Conservation (phyloP, 1,140 invertebrate species). For the Telenomus remus region DNA sequence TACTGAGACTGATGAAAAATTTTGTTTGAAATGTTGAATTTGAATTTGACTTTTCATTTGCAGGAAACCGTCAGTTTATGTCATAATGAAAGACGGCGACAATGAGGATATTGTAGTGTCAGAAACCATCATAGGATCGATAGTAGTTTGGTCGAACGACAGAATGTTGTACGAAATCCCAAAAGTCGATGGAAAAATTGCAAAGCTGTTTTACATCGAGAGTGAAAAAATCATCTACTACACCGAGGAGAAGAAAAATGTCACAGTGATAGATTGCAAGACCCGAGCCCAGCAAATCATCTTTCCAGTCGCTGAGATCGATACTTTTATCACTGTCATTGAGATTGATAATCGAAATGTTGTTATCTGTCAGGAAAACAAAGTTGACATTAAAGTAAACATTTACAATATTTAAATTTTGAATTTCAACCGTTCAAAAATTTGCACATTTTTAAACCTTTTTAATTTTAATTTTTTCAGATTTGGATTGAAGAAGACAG, state of each 20-base stretch:
- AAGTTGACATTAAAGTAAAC: constrained; percentile 61
- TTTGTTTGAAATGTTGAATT: constrained; percentile 1
- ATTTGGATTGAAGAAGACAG: constrained; percentile 36
- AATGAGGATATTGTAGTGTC: constrained; percentile 61
- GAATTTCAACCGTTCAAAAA: too few relatives aligned
- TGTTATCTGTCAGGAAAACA: constrained; percentile 59
- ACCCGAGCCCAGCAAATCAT: constrained; percentile 34
- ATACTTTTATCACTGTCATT: constrained; percentile 60
- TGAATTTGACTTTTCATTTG: constrained; percentile 7
- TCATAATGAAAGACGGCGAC: constrained; percentile 59
- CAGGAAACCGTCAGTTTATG: constrained; percentile 66
- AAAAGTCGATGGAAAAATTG: constrained; percentile 61
- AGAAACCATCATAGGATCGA: constrained; percentile 62
- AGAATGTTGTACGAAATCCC: constrained; percentile 50
- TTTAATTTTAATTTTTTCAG: constrained; percentile 6
- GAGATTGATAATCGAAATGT: constrained; percentile 40
- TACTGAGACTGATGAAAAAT: too few relatives aligned
- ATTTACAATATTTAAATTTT: too few relatives aligned
- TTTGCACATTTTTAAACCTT: constrained; percentile 3
- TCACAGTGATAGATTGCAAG: constrained; percentile 57
- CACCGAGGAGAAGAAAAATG: constrained; percentile 54
- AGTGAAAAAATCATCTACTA: constrained; percentile 63
- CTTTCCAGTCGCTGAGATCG: constrained; percentile 39
- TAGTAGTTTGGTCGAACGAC: constrained; percentile 54
- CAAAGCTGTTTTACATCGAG: constrained; percentile 59